phyloP scores from a whole-genome alignment of 2,888 invertebrate genomes.

The Bembecia ichneumoniformis region DNA sequence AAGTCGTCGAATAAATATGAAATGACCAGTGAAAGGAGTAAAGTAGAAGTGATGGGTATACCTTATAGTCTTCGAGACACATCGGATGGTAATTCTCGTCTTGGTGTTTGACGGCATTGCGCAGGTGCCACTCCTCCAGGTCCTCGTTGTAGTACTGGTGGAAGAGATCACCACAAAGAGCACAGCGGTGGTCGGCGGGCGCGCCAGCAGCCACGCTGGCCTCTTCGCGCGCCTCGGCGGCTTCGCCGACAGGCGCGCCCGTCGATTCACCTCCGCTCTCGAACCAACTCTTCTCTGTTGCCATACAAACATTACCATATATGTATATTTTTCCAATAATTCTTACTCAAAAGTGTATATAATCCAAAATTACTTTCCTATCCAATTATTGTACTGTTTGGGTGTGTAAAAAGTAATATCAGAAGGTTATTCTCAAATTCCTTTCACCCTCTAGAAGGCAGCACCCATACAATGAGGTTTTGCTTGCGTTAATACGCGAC shows the following conservation, averaged over 20 bases:
- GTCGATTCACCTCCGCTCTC: conserved; percentile 78
- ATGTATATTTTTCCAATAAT: background rate
- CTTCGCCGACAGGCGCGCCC: conserved; percentile 5
- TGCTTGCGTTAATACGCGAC: too few species aligned
- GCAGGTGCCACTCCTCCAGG: conserved; percentile 96
- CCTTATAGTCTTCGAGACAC: conserved; percentile 91
- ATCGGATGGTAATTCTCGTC: conserved; percentile 88
- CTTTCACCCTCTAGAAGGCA: too few species aligned
- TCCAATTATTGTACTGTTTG: too few species aligned
- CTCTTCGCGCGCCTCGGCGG: conserved; percentile 39
- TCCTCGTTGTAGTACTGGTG: conserved; percentile 98
- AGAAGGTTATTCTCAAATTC: too few species aligned
- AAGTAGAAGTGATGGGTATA: too few species aligned
- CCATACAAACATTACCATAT: background rate
- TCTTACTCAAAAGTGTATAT: too few species aligned
- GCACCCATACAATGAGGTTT: too few species aligned
- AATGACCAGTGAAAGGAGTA: too few species aligned
- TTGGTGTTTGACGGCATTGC: conserved; percentile 84
- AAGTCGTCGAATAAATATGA: too few species aligned
- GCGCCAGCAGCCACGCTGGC: conserved; percentile 79
- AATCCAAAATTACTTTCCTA: too few species aligned
- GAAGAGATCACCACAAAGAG: conserved; percentile 93
- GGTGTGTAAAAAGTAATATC: too few species aligned
- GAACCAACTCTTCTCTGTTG: conserved; percentile 89
- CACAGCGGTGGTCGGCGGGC: conserved; percentile 80